Evolutionary conservation across 2,888 invertebrate genomes (phyloP), one percentile per base, ranked within the genome.

Genomic region (Pristionchus mayeri): DNA sequence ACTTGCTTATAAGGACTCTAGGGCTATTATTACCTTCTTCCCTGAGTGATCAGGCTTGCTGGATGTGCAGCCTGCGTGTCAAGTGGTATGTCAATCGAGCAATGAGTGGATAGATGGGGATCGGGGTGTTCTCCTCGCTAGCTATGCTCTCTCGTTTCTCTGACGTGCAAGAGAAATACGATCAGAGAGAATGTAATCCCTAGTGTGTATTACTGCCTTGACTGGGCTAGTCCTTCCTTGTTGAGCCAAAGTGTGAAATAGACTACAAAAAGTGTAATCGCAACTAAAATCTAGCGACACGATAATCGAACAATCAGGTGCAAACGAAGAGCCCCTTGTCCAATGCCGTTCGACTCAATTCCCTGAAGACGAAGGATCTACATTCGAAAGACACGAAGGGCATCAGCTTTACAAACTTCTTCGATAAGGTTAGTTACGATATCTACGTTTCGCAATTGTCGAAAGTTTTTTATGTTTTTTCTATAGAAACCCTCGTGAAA

Each of bases 271-370:
- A 27, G 27, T 4, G 76, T 44, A 44, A 13, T 44, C 44, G 6
- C 44, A 44, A 44, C 13, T 6, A 44, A 44, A 44, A 13, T n/a
- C n/a, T n/a, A n/a, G n/a, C n/a, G 13, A 44, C 44, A 44, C 13
- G 44, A 9, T 4, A 54, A 13, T 21, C 4, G 54, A 21, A 54
- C 4, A 54, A 54, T 21, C 48, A 85, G 85, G 79, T 71, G 7
- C 89, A 89, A 85, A 88, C 88, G 0, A 86, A 88, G 40, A 88
- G 87, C 44, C 87, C 86, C 18, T 40, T 89, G 3, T 86, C 86
- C 2, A 87, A 89, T 27, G 89, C 89, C 16, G 57, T 89, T 9
- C 88, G 87, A 78, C 78, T 88, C 40, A 89, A 89, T 60, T 87
- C 89, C 1, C 40, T 89, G 54, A 85, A 84, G 21, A 37, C 81